Evolutionary conservation across 2,888 invertebrate species (phyloP), one percentile per base, ranked within the genome.

Genomic region (Xestia ashworthii): DNA sequence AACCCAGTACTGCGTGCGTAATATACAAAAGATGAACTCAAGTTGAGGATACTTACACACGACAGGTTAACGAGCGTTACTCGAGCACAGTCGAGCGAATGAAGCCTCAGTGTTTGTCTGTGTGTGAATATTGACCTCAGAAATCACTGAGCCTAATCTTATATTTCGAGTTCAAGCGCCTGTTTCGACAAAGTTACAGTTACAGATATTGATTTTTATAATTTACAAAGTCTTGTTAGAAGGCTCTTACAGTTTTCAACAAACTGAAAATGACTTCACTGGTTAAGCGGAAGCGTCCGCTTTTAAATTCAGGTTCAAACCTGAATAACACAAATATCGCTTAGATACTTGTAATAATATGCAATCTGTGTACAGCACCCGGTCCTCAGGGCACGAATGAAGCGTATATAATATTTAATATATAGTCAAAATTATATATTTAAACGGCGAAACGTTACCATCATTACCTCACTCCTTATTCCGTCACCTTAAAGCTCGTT

Each of bases 401-500:
- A 84, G 84, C 84, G 83, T 76, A 82, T 71, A 82, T 85, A n/a
- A 85, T 78, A 85, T 82, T 66, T 71, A 72, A 76, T 84, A 85
- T 84, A 85, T 85, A 85, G 74, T 86, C 70, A 75, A 85, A 82
- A 78, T 82, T 58, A 82, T 78, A 82, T 81, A 80, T 82, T 82
- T 76, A 78, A 81, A 78, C 82, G 81, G 88, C 88, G 78, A 88
- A 86, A 81, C 85, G 66, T 86, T 82, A 78, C 81, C 87, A 80
- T 81, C 85, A 16, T 76, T 78, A 81, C 83, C 78, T 77, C 80
- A 87, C 78, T 84, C 73, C 74, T 67, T 68, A 79, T 60, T 84
- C 89, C 81, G 70, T 81, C 89, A 85, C 82, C 77, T 88, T 88
- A 88, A 88, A 88, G 88, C 88, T 88, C 83, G 85, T 84, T 89